phyloP scores from a whole-genome alignment of 1,140 invertebrate species.

The Acromyrmex charruanus region DNA sequence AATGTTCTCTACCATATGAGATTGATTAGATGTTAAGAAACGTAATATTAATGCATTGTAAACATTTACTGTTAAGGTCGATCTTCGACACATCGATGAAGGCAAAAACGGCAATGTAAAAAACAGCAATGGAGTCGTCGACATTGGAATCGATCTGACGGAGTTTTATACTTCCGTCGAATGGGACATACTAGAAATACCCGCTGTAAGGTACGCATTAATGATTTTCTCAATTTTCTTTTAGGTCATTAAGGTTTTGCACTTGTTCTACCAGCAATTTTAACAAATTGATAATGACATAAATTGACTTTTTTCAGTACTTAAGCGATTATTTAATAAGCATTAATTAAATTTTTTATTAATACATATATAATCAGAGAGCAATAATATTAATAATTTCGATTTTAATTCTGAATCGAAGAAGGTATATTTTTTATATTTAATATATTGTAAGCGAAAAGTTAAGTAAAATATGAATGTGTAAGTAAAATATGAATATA shows the following conservation, averaged over 20 bases:
- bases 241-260: background rate
- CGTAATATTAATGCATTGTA: constrained; percentile 46
- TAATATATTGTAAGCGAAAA: background rate
- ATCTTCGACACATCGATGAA: constrained; percentile 95
- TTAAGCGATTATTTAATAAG: background rate
- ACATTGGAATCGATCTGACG: constrained; percentile 96
- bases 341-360: background rate
- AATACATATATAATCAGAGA: background rate
- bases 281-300: background rate
- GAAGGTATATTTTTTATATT: background rate
- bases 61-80: constrained; percentile 89
- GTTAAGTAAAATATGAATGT: background rate
- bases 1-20: too few relatives aligned
- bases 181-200: constrained; percentile 99
- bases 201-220: constrained; percentile 92
- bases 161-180: constrained; percentile 99
- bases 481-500: background rate
- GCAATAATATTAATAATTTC: background rate
- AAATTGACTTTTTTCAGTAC: background rate
- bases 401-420: constrained; percentile 18
- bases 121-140: constrained; percentile 85
- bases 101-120: too few relatives aligned
- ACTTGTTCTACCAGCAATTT: background rate
- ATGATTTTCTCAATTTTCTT: background rate
- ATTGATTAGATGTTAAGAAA: background rate